These are phyloP conservation scores for Drosophila sproati DNA, from an alignment of 1,140 invertebrate species.

Conservation along the genomic window DNA sequence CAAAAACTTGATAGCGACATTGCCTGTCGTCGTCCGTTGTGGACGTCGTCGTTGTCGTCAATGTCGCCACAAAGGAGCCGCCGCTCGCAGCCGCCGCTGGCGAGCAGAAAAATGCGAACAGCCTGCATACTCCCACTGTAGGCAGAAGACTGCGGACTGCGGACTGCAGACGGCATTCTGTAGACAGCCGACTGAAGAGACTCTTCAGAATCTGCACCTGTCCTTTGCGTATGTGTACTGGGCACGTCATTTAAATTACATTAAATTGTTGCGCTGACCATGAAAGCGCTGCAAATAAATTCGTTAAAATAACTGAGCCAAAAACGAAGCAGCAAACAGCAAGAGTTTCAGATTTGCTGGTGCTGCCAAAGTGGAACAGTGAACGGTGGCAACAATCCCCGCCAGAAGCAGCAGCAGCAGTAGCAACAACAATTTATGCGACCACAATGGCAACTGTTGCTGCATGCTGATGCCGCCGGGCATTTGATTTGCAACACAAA, in stretches of 20 bases:
- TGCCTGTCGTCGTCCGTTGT: conserved; percentile 62
- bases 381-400: conserved; percentile 57
- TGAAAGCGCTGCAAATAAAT: conserved; percentile 83
- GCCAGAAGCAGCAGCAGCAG: conserved; percentile 34
- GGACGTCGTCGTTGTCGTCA: conserved; percentile 70
- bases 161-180: not conserved
- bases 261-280: conserved; percentile 84
- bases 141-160: conserved; percentile 26
- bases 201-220: conserved; percentile 42
- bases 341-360: conserved; percentile 59
- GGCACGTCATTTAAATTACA: conserved; percentile 84
- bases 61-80: conserved; percentile 71
- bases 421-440: conserved; percentile 69
- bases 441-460: conserved; percentile 44
- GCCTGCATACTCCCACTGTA: conserved; percentile 76
- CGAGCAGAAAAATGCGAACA: conserved; percentile 75
- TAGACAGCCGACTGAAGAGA: conserved; percentile 14
- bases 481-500: conserved; percentile 83
- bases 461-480: conserved; percentile 58
- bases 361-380: conserved; percentile 67
- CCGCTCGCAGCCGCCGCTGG: conserved; percentile 30
- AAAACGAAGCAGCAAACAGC: conserved; percentile 58
- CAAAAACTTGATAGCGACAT: conserved; percentile 80
- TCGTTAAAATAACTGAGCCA: conserved; percentile 81
- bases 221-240: conserved; percentile 66